A percentile compares a stretch with the other conserved stretches of the same genome.
Conservation (phyloP, 1,140 invertebrate genomes). For the Drosophila nikananu region DNA sequence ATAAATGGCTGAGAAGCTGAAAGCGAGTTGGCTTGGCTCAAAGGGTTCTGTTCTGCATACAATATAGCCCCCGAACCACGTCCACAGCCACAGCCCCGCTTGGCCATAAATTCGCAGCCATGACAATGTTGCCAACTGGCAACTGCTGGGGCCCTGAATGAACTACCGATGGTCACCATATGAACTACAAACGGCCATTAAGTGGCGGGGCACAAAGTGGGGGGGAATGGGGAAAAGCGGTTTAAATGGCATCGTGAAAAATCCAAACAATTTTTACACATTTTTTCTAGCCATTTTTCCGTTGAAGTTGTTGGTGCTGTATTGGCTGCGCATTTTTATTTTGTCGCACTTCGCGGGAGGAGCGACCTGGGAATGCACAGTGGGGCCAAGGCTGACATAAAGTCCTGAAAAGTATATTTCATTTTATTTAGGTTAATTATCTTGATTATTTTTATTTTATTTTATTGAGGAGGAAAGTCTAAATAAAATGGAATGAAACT, state of each 20-base stretch:
- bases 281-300: slow-evolving; percentile 67
- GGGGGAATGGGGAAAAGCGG: slow-evolving; percentile 8
- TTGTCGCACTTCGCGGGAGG: slow-evolving; percentile 27
- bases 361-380: slow-evolving; percentile 25
- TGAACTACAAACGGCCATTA: slow-evolving; percentile 75
- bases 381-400: not conserved
- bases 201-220: slow-evolving; percentile 16
- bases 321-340: slow-evolving; percentile 58
- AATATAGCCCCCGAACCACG: not conserved
- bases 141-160: slow-evolving; percentile 54
- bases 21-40: slow-evolving; percentile 30
- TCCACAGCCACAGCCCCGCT: not conserved
- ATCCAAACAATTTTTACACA: slow-evolving; percentile 67
- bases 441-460: not conserved
- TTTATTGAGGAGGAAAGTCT: not conserved
- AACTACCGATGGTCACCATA: slow-evolving; percentile 54
- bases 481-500: not conserved
- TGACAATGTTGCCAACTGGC: slow-evolving; percentile 75
- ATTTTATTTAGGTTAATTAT: not conserved
- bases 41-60: slow-evolving; percentile 40
- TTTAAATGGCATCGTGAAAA: slow-evolving; percentile 46
- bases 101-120: slow-evolving; percentile 67
- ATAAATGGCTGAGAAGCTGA: slow-evolving; percentile 18
- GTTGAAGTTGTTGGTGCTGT: slow-evolving; percentile 28
- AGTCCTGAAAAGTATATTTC: not conserved